Evolutionary conservation across 2,113 vertebrate species (phyloP), one percentile per base, ranked within the genome.

Genomic region (Melanocharis versteri): DNA sequence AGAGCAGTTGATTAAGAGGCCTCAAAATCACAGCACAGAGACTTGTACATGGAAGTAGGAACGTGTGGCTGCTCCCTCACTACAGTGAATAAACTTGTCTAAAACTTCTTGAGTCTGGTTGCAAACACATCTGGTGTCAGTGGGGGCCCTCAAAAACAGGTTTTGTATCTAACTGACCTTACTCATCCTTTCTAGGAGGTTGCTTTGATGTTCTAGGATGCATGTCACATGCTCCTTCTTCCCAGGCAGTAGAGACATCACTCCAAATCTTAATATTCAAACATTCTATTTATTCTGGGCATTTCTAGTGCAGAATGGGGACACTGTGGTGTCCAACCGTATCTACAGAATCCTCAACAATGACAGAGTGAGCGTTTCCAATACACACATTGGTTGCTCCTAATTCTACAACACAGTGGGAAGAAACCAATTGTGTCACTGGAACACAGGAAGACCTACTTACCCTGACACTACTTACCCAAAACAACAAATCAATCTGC

Each of bases 341-440:
- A 69, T 3, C 40, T 20, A 50, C 35, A 9, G 13, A 64, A 48
- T 27, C 35, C 27, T 51, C 22, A 45, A 10, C 37, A 37, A 4
- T 22, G 53, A 9, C 60, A 64, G 33, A 73, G 7, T 7, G 10
- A 44, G 3, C 11, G 13, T 35, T 79, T 31, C 58, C 57, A 53
- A 50, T 3, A 24, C 14, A 31, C 1, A 0, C 9, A 42, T 1
- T 2, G 1, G 2, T 23, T 71, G 16, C 21, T 79, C 35, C 48
- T 39, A 44, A 40, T 61, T 47, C 9, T 39, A 28, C 26, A 68
- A 8, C 26, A 60, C 9, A 19, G n/a, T 20, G 10, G 13, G 31
- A 73, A 87, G n/a, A 78, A 82, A 62, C 8, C 35, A 45, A 4
- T 1, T 42, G 44, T 45, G 31, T 6, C 37, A 40, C n/a, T 17